Base-by-base conservation (phyloP, 2,113 vertebrate species). In the Penelope pileata region DNA sequence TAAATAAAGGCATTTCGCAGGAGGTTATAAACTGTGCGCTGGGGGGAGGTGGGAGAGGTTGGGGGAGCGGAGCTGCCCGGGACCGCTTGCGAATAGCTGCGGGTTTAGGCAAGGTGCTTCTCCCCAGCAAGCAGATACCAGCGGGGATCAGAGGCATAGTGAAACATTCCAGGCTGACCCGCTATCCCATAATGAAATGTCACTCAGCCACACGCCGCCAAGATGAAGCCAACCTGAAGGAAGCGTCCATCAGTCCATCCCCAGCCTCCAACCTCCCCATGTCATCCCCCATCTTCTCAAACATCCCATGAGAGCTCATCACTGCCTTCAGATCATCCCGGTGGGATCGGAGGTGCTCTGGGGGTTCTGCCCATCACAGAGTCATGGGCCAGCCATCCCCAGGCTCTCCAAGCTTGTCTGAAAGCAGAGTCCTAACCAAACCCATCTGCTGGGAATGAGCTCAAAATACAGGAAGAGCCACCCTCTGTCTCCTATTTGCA, bases 1-100 rank as follows among this genome's bases (percentile, higher is more conserved):
- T 96, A 96, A 97, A 96, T 95, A 96, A 95, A 95, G 60, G 70
- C 85, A 90, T 96, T 94, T 95, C 90, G 78, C 85, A 76, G 91
- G 90, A 93, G 88, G 91, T 91, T 95, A 95, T 91, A 96, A 95
- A 93, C 93, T 72, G 83, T 27, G 27, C 34, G 45, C 5, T 18
- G 42, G 63, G 83, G 83, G 85, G 82, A 91, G 93, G 83, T 85
- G 83, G 76, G 84, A 38, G 66, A 47, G 29, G 38, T 32, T n/a
- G 53, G 30, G 34, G 32, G 40, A 58, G 30, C 18, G 7, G 54
- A 58, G 54, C 54, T 12, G 29, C 19, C 10, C 21, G 79, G 90
- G 91, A 43, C 34, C 1, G 0, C 91, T 85, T 54, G 47, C 12
- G 5, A 91, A 93, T 13, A 80, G 76, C 63, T 92, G 91, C 10